phyloP scores from a whole-genome alignment of 2,888 invertebrate species.

The Apamea monoglypha region DNA sequence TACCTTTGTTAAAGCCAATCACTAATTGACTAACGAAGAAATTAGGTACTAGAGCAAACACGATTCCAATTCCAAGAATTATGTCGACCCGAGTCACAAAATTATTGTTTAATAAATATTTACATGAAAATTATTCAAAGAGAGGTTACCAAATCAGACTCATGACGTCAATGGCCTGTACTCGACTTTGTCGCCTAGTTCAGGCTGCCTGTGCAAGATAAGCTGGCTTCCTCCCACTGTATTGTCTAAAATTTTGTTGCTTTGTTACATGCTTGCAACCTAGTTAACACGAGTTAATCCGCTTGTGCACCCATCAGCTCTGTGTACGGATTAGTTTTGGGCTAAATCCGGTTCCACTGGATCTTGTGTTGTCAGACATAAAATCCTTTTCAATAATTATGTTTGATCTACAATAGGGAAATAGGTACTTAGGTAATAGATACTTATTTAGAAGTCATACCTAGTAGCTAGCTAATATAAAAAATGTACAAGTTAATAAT shows the following conservation, averaged over 20 bases:
- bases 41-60: conserved; percentile 45
- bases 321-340: conserved; percentile 47
- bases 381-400: not conserved
- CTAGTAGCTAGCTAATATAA: not conserved
- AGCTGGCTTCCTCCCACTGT: conserved; percentile 75
- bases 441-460: no score
- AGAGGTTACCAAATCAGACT: conserved; percentile 55
- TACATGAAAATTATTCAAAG: conserved; percentile 60
- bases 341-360: conserved; percentile 31
- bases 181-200: conserved; percentile 67
- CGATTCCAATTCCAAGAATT: conserved; percentile 37
- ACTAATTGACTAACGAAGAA: conserved; percentile 49
- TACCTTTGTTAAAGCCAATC: conserved; percentile 25
- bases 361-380: conserved; percentile 20
- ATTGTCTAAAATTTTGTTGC: conserved; percentile 79
- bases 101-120: conserved; percentile 63
- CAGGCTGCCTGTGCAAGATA: conserved; percentile 79
- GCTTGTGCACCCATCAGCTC: conserved; percentile 53
- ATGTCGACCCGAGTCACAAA: conserved; percentile 26
- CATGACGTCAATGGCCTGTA: conserved; percentile 57
- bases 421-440: not conserved
- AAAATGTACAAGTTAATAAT: not conserved
- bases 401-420: not conserved
- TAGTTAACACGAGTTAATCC: conserved; percentile 66
- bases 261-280: conserved; percentile 73